These are phyloP conservation scores for Apoda limacodes DNA, from an alignment of 2,888 invertebrate genomes.

Conservation along the genomic window DNA sequence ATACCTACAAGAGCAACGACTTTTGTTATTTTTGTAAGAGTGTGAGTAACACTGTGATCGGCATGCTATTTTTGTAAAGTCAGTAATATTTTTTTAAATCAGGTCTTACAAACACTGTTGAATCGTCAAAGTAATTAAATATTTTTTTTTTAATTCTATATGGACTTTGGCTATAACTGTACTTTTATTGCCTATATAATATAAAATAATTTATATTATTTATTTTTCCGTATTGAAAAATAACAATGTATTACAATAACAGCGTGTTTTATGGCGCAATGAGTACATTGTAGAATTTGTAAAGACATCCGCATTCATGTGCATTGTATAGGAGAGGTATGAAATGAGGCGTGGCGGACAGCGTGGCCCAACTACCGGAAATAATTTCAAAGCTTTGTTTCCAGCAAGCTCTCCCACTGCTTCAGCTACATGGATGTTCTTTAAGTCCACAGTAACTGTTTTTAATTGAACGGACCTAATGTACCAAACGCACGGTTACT, in stretches of 20 bases:
- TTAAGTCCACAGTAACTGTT: slow-evolving; percentile 27
- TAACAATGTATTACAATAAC: slow-evolving; percentile 1
- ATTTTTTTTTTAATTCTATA: too few relatives aligned
- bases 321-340: slow-evolving; percentile 30
- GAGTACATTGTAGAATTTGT: slow-evolving; percentile 15
- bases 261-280: slow-evolving; percentile 1
- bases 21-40: too few relatives aligned
- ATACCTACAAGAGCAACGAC: too few relatives aligned
- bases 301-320: slow-evolving; percentile 23
- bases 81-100: too few relatives aligned
- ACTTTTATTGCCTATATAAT: too few relatives aligned
- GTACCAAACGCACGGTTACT: too few relatives aligned
- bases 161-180: too few relatives aligned
- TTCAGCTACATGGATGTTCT: slow-evolving; percentile 29
- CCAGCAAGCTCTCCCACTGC: slow-evolving; percentile 26
- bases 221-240: slow-evolving; percentile 2
- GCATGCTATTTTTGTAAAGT: too few relatives aligned
- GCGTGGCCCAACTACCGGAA: slow-evolving; percentile 44
- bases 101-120: too few relatives aligned
- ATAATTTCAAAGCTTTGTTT: slow-evolving; percentile 44
- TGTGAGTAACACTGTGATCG: too few relatives aligned
- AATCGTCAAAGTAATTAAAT: too few relatives aligned
- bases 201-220: too few relatives aligned
- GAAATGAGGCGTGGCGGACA: slow-evolving; percentile 42
- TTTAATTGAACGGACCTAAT: slow-evolving; percentile 36